Percentiles rank a stretch among this genome's conserved stretches.
Evolutionary conservation across 1,140 invertebrate species (phyloP).

Genomic region (Tribolium madens): DNA sequence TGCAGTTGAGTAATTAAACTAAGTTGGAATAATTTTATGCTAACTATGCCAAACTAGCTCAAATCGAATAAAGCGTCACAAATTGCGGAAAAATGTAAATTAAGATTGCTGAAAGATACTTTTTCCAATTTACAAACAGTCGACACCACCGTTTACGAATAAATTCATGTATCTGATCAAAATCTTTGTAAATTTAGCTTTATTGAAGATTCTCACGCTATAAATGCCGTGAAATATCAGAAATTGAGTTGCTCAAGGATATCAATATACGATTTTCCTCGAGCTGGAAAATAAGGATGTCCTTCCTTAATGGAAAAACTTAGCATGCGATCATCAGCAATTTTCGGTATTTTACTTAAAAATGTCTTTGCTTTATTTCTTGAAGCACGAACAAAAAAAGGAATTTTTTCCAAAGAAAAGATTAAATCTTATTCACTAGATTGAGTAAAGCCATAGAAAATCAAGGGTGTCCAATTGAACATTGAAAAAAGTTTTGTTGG

Average conservation of each 20-base stretch:
- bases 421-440: no score
- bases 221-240: not conserved
- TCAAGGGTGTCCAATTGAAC: no score
- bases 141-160: not conserved
- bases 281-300: not conserved
- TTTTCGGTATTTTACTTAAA: not conserved
- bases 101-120: constrained; percentile 1
- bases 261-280: not conserved
- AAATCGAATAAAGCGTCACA: not conserved
- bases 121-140: constrained; percentile 8
- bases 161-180: constrained; percentile 24
- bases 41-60: not conserved
- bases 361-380: not conserved
- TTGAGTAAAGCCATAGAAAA: no score
- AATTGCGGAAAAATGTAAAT: not conserved
- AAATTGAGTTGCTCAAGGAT: constrained; percentile 11
- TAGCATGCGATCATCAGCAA: not conserved
- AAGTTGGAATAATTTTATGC: not conserved
- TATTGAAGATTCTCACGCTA: constrained; percentile 31
- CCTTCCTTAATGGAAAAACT: not conserved
- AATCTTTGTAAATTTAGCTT: not conserved
- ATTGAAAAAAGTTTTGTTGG: no score
- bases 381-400: not conserved
- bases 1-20: not conserved
- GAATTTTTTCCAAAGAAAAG: no score